A percentile compares a stretch with the other conserved stretches of the same genome.
Conservation (phyloP, 2,797 vertebrate species). For the Halcyon badia region DNA sequence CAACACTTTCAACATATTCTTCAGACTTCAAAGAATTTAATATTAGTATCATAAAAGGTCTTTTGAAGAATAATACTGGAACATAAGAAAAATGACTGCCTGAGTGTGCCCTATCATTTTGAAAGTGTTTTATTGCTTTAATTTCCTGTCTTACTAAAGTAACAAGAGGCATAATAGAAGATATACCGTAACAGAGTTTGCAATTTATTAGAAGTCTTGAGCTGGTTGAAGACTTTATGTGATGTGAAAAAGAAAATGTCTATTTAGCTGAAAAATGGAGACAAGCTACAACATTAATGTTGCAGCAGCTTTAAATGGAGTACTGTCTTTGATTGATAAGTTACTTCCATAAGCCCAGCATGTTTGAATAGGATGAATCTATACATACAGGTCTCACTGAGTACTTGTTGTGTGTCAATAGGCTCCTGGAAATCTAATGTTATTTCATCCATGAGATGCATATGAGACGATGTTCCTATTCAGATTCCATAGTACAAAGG, state of each 20-base stretch:
- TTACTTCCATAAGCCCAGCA: conserved; percentile 7
- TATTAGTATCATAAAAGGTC: conserved; percentile 83
- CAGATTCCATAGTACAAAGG: conserved; percentile 35
- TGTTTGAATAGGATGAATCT: conserved; percentile 67
- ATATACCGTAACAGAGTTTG: conserved; percentile 80
- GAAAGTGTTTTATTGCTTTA: conserved; percentile 87
- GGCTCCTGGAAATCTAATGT: conserved; percentile 46
- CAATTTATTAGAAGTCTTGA: conserved; percentile 80
- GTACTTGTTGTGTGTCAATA: conserved; percentile 24
- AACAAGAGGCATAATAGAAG: conserved; percentile 83
- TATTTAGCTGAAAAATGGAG: conserved; percentile 78
- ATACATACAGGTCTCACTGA: neutral
- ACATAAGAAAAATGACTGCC: conserved; percentile 83
- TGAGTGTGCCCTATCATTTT: conserved; percentile 80
- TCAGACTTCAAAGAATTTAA: conserved; percentile 84
- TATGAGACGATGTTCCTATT: conserved; percentile 34
- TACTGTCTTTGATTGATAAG: conserved; percentile 62
- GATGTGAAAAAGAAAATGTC: conserved; percentile 77
- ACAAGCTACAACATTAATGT: conserved; percentile 65
- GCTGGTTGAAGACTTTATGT: conserved; percentile 77
- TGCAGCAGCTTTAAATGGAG: conserved; percentile 63
- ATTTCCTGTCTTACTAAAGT: conserved; percentile 87
- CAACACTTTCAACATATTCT: conserved; percentile 82
- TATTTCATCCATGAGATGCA: conserved; percentile 32
- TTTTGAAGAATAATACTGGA: conserved; percentile 84